Conservation (phyloP, 2,888 invertebrate genomes). For the Melangyna quadrimaculata region DNA sequence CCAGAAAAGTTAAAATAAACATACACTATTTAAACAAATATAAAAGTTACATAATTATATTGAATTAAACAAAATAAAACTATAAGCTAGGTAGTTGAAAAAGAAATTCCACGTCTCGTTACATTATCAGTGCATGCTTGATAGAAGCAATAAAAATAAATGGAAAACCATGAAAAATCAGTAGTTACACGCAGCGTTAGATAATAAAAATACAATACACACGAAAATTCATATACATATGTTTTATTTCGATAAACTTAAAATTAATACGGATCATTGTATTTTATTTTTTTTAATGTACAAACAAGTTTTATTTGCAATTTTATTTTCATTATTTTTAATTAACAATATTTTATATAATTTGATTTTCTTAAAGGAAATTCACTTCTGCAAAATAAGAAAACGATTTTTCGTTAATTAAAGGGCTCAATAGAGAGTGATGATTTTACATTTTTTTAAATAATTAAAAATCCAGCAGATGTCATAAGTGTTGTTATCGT, state of each 20-base stretch:
- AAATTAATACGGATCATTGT: conserved; percentile 1
- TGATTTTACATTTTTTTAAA: conserved; percentile 20
- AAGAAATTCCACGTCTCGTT: conserved; percentile 45
- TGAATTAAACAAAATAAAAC: neutral
- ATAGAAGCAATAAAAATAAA: conserved; percentile 68
- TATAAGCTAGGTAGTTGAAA: conserved; percentile 12
- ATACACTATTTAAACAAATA: neutral
- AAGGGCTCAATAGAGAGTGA: conserved; percentile 35
- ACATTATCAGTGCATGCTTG: conserved; percentile 72
- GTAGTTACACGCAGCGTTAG: conserved; percentile 48
- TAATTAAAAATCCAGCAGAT: conserved; percentile 58
- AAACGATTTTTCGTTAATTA: neutral
- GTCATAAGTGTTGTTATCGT: conserved; percentile 44
- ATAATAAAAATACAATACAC: conserved; percentile 23
- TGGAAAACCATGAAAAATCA: conserved; percentile 19
- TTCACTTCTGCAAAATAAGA: conserved; percentile 55
- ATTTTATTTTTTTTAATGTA: conserved; percentile 20
- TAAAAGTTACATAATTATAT: conserved; percentile 35
- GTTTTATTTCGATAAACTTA: conserved; percentile 22
- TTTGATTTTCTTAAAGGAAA: conserved; percentile 24
- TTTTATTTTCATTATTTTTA: conserved; percentile 21
- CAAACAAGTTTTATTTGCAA: conserved; percentile 25
- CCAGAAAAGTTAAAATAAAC: conserved; percentile 25
- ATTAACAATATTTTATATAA: conserved; percentile 11
- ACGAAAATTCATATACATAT: conserved; percentile 4